phyloP scores from a whole-genome alignment of 1,140 invertebrate genomes.

The Epicauta chinensis region DNA sequence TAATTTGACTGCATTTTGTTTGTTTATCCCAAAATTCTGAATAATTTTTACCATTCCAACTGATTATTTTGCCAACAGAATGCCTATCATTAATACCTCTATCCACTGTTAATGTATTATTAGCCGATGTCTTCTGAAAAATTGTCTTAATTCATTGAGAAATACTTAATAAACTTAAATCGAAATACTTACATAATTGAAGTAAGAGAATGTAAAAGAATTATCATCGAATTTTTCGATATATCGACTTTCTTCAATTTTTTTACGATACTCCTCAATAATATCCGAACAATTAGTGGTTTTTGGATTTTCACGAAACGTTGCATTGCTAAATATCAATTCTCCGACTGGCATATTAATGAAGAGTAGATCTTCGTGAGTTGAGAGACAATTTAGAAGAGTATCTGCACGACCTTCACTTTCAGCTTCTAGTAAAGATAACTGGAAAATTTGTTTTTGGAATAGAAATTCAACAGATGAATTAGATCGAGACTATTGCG shows the following conservation, averaged over 20 bases:
- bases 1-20: slow-evolving; percentile 47
- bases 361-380: no score
- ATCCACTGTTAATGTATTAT: slow-evolving; percentile 49
- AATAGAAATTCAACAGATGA: no score
- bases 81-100: slow-evolving; percentile 45
- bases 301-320: slow-evolving; percentile 6
- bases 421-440: no score
- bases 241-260: slow-evolving; percentile 13
- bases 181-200: slow-evolving; percentile 46
- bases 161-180: neutral
- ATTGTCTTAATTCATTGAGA: neutral
- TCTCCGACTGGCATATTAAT: no score
- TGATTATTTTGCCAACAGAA: slow-evolving; percentile 48
- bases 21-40: slow-evolving; percentile 42
- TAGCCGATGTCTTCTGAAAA: slow-evolving; percentile 47
- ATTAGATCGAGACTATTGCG: no score
- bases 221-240: slow-evolving; percentile 10
- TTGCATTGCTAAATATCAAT: no score
- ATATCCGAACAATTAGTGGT: neutral
- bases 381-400: no score
- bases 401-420: no score
- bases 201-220: slow-evolving; percentile 46
- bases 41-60: slow-evolving; percentile 44
- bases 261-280: no score
- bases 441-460: no score